phyloP scores from a whole-genome alignment of 2,888 invertebrate species.

The Ectemnius cavifrons region DNA sequence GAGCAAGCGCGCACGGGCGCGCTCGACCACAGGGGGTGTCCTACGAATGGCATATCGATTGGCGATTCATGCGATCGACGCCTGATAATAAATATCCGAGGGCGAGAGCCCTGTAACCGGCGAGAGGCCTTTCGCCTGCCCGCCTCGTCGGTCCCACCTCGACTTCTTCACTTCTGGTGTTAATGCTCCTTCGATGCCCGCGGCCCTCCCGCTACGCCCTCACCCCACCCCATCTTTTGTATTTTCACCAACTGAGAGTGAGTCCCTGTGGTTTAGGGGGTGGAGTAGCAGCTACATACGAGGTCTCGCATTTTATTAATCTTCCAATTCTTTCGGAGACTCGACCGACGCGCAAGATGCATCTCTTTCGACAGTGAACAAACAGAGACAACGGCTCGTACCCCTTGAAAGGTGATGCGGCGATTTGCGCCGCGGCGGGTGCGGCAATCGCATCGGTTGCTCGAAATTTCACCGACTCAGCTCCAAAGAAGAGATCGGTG shows the following conservation, averaged over 20 bases:
- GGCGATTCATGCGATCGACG: conserved; percentile 76
- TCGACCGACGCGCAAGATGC: too few relatives aligned
- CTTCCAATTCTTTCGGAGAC: too few relatives aligned
- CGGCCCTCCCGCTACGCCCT: conserved; percentile 3
- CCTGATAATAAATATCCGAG: conserved; percentile 71
- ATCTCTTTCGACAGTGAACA: too few relatives aligned
- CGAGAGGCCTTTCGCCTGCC: conserved; percentile 30
- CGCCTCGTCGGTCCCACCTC: conserved; percentile 26
- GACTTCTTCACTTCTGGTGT: conserved; percentile 55
- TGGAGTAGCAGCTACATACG: too few relatives aligned
- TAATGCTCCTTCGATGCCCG: conserved; percentile 37
- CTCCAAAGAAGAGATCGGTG: conserved; percentile 66
- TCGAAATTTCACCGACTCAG: conserved; percentile 70
- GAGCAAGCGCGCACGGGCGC: conserved; percentile 74
- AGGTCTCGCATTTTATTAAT: too few relatives aligned
- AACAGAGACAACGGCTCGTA: not conserved
- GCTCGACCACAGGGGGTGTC: conserved; percentile 46
- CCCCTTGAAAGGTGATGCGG: not conserved
- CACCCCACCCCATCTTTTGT: not conserved
- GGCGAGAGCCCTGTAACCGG: conserved; percentile 54
- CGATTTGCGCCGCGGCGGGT: not conserved
- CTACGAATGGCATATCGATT: conserved; percentile 74
- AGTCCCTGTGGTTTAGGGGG: too few relatives aligned
- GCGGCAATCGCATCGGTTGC: conserved; percentile 44
- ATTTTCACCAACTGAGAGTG: not conserved